Base-by-base conservation (phyloP, 2,797 vertebrate genomes). In the Schizopygopsis malacanthus region DNA sequence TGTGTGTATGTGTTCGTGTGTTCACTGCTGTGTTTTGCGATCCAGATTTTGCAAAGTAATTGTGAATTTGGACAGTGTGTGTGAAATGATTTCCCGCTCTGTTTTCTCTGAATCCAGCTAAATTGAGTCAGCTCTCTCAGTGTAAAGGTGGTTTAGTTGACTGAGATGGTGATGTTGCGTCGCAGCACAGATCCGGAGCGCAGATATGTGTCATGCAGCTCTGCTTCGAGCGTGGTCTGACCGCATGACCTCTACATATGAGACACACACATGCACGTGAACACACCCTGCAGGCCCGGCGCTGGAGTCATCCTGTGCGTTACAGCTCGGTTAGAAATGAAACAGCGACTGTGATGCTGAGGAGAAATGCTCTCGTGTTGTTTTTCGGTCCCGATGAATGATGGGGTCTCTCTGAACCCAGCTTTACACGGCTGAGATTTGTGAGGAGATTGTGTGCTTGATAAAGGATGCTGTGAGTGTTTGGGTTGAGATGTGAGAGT, bases 401-500 rank as follows among this genome's bases (percentile, higher is more conserved):
- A 63, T 13, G 59, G 4, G 79, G 43, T 22, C 61, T 28, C 28
- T 52, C 61, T 81, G 80, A 70, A 41, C 79, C 13, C 15, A 28
- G n/a, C 25, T 28, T 63, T 13, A 28, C 4, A 25, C 59, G 5
- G 11, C 12, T 13, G 56, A 72, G 78, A 86, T 59, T 77, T n/a
- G 73, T 73, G 65, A 41, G 12, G 65, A 82, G 67, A 79, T 41
- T 70, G 15, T 70, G 63, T 1, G 63, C 63, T 70, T n/a, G 13
- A n/a, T 69, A 13, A 45, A 9, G 59, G 20, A 47, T 81, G 63
- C 39, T 76, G 71, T 79, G 28, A 69, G 25, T 72, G 22, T 71
- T 85, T 75, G 71, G 59, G 71, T 65, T 67, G 43, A 47, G 59
- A 39, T 65, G 71, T 56, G 82, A 39, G 65, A 82, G 15, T 84